phyloP scores from a whole-genome alignment of 1,140 invertebrate species.

The Sycophaga agraensis region DNA sequence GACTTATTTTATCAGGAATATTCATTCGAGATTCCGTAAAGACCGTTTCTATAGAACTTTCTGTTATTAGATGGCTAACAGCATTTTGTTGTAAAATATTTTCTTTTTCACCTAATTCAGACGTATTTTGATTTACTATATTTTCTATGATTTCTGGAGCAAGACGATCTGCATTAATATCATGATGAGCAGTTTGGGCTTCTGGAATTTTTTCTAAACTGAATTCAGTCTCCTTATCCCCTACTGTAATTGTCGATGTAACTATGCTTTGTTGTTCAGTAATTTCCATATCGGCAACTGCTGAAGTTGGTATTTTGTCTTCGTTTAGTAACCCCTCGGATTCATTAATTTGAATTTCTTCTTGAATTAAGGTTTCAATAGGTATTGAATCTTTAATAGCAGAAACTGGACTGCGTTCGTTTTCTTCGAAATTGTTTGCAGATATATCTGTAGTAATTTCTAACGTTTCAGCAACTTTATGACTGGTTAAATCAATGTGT shows the following conservation, averaged over 20 bases:
- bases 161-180: slow-evolving; percentile 38
- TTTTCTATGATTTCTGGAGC: slow-evolving; percentile 49
- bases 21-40: slow-evolving; percentile 47
- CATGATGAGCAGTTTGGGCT: slow-evolving; percentile 42
- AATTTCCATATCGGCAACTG: slow-evolving; percentile 44
- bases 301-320: slow-evolving; percentile 39
- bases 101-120: slow-evolving; percentile 35
- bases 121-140: slow-evolving; percentile 36
- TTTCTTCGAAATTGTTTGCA: slow-evolving; percentile 42
- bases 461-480: slow-evolving; percentile 52
- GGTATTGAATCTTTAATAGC: slow-evolving; percentile 44
- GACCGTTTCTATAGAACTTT: slow-evolving; percentile 44
- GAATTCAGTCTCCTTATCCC: slow-evolving; percentile 58
- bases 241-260: slow-evolving; percentile 45
- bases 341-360: slow-evolving; percentile 47
- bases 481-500: slow-evolving; percentile 46
- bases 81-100: slow-evolving; percentile 41
- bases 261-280: slow-evolving; percentile 45
- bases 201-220: slow-evolving; percentile 41
- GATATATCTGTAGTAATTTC: slow-evolving; percentile 46
- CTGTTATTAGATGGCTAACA: slow-evolving; percentile 39
- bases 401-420: slow-evolving; percentile 39
- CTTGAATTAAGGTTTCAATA: slow-evolving; percentile 43
- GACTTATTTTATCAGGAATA: slow-evolving; percentile 38
- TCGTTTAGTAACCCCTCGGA: slow-evolving; percentile 41